Evolutionary conservation across 2,113 vertebrate genomes (phyloP).

Genomic region (Platanista minor): DNA sequence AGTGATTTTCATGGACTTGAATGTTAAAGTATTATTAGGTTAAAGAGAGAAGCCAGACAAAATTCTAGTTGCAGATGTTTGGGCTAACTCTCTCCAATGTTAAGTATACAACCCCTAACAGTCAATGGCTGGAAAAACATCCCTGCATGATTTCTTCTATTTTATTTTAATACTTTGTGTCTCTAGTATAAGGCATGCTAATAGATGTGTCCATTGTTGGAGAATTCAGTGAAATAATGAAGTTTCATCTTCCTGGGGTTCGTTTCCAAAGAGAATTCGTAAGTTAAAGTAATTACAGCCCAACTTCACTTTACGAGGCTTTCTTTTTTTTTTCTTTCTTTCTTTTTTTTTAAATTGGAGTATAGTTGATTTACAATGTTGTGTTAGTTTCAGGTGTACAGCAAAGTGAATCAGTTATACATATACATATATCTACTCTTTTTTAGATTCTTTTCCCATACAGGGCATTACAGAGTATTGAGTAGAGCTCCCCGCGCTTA

Average conservation of each 20-base stretch:
- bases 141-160: background rate
- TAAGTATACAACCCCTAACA: background rate
- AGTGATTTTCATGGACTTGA: background rate
- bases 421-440: background rate
- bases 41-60: background rate
- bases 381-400: background rate
- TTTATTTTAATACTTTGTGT: background rate
- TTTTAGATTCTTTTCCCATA: background rate
- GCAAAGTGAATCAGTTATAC: background rate
- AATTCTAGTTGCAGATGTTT: background rate
- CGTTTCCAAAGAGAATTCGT: background rate
- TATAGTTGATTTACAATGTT: background rate
- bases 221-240: background rate
- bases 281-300: background rate
- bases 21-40: background rate
- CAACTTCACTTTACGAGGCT: background rate
- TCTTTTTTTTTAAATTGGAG: no score
- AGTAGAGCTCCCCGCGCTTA: background rate
- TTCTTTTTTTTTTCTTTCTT: no score
- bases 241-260: background rate
- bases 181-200: background rate
- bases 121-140: background rate
- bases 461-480: background rate
- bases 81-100: background rate
- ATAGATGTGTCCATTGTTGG: background rate